Percentiles rank a stretch among this genome's conserved stretches.
Conservation (phyloP, 2,797 vertebrate species). For the Semotilus atromaculatus region DNA sequence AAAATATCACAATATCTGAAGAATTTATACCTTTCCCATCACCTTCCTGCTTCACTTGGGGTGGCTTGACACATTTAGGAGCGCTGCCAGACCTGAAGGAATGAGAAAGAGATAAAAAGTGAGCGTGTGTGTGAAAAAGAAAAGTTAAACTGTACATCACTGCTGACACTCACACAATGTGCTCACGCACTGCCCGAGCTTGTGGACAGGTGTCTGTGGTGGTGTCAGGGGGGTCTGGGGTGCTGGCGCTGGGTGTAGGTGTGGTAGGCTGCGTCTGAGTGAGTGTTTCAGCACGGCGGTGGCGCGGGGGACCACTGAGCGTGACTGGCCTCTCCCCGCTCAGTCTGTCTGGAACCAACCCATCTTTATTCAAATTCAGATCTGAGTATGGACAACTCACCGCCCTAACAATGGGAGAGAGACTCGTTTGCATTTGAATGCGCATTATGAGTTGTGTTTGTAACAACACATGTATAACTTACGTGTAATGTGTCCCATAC, state of each 20-base stretch:
- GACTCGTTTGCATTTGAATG: neutral
- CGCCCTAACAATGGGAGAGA: slow-evolving; percentile 35
- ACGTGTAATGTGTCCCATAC: slow-evolving; percentile 93
- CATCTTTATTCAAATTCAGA: slow-evolving; percentile 88
- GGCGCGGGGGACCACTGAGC: slow-evolving; percentile 71
- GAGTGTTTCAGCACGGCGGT: slow-evolving; percentile 74
- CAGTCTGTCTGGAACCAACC: slow-evolving; percentile 85
- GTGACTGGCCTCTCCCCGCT: slow-evolving; percentile 79
- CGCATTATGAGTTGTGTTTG: neutral
- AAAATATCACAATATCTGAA: neutral
- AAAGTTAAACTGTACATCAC: neutral
- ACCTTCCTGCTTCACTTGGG: slow-evolving; percentile 85
- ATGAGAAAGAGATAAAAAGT: neutral
- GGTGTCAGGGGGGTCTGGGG: slow-evolving; percentile 74
- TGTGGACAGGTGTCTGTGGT: slow-evolving; percentile 22
- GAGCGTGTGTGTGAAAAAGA: neutral
- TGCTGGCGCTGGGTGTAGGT: slow-evolving; percentile 47
- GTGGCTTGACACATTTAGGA: slow-evolving; percentile 85
- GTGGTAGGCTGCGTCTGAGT: slow-evolving; percentile 54
- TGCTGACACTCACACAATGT: slow-evolving; percentile 10
- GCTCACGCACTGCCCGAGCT: slow-evolving; percentile 14
- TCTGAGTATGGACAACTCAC: slow-evolving; percentile 91
- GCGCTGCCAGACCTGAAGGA: slow-evolving; percentile 75
- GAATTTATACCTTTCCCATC: slow-evolving; percentile 80
- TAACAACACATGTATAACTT: slow-evolving; percentile 61